phyloP scores from a whole-genome alignment of 2,113 vertebrate species.

The Turdus rufiventris region DNA sequence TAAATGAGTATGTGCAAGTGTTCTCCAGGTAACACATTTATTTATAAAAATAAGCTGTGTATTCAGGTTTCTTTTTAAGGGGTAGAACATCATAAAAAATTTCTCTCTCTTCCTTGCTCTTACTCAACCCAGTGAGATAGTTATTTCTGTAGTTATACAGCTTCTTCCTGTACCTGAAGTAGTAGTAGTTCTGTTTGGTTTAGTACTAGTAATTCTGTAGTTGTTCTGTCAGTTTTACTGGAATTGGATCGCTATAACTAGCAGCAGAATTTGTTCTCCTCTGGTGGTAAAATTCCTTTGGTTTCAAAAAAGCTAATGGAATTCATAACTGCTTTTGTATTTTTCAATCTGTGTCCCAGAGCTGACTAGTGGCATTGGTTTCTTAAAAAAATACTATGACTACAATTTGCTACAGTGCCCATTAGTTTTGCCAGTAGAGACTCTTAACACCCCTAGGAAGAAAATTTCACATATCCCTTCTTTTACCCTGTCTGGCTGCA shows the following conservation, averaged over 20 bases:
- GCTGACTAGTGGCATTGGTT: neutral
- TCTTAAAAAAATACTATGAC: neutral
- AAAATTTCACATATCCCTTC: neutral
- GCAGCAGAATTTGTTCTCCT: neutral
- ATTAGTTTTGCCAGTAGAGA: neutral
- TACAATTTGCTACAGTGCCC: neutral
- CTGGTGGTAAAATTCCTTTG: slow-evolving; percentile 2
- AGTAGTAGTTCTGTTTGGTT: neutral
- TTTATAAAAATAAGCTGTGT: neutral
- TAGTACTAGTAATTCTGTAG: neutral
- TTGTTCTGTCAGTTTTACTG: neutral
- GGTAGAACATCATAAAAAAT: neutral
- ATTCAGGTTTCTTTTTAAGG: neutral
- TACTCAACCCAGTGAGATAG: neutral
- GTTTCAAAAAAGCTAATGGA: slow-evolving; percentile 15
- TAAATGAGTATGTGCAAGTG: neutral
- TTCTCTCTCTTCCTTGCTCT: neutral
- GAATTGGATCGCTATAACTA: neutral
- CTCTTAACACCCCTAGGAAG: neutral
- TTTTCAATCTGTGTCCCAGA: neutral
- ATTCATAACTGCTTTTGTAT: neutral
- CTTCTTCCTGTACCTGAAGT: neutral
- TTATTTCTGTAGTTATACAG: neutral
- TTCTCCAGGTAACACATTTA: slow-evolving; percentile 10
- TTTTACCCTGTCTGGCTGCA: neutral